Evolutionary conservation across 2,113 vertebrate genomes (phyloP).

Genomic region (Myotis lucifugus): DNA sequence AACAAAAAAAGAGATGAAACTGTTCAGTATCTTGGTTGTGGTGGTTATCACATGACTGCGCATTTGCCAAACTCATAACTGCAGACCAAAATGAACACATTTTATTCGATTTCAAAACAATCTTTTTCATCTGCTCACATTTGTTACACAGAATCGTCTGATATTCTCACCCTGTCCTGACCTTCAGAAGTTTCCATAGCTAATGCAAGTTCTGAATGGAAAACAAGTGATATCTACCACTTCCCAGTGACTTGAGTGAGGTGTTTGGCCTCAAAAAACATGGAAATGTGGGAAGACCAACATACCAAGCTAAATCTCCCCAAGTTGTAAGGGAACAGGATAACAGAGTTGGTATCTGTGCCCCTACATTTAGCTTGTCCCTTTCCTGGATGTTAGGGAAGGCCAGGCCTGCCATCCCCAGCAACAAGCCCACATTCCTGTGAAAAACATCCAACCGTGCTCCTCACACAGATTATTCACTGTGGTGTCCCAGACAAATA

Average conservation of each 20-base stretch:
- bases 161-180: background rate
- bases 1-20: background rate
- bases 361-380: background rate
- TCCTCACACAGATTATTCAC: background rate
- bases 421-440: background rate
- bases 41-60: background rate
- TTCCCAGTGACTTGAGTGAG: background rate
- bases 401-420: background rate
- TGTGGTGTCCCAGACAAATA: background rate
- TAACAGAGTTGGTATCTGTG: background rate
- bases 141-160: background rate
- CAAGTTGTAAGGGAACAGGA: background rate
- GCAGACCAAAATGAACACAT: background rate
- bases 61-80: background rate
- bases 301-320: background rate
- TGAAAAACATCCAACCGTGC: background rate
- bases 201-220: conserved; percentile 12
- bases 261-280: background rate
- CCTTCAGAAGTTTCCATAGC: conserved; percentile 4
- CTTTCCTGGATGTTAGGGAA: background rate
- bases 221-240: background rate
- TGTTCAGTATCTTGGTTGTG: background rate
- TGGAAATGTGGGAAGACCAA: background rate
- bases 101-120: background rate
- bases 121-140: background rate